Percentiles rank a stretch among this genome's conserved stretches.
Evolutionary conservation across 2,888 invertebrate genomes (phyloP).

Genomic region (Euzetes globulus): DNA sequence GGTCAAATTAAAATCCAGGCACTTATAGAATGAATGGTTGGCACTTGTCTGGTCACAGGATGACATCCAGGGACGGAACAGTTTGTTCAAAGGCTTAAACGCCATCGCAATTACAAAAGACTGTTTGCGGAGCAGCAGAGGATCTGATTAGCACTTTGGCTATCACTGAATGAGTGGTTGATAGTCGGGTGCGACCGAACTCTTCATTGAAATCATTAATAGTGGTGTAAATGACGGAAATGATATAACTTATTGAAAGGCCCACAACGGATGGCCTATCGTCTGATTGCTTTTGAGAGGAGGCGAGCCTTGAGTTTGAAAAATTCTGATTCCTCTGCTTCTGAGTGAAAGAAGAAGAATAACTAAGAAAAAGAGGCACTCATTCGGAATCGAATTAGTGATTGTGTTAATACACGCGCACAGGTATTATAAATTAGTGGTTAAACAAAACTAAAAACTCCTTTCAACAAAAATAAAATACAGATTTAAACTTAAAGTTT

Average conservation of each 20-base stretch:
- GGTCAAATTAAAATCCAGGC: background rate
- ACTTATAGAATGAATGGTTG: background rate
- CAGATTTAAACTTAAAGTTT: background rate
- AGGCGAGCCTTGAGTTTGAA: background rate
- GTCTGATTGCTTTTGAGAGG: background rate
- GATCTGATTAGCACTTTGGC: background rate
- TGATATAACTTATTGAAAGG: background rate
- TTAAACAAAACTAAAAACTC: background rate
- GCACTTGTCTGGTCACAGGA: background rate
- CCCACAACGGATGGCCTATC: conserved; percentile 8
- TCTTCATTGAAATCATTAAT: background rate
- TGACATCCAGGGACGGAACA: conserved; percentile 13
- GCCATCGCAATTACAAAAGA: background rate
- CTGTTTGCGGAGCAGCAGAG: background rate
- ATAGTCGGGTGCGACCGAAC: background rate
- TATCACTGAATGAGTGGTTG: background rate
- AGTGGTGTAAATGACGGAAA: background rate
- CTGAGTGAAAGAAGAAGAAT: background rate
- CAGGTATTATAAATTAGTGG: conserved; percentile 11
- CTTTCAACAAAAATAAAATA: conserved; percentile 4
- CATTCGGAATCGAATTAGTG: background rate
- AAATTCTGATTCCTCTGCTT: background rate
- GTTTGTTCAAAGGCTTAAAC: conserved; percentile 16
- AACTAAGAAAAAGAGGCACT: background rate
- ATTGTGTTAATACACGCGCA: conserved; percentile 17